phyloP scores from a whole-genome alignment of 1,140 invertebrate genomes.

The Drosophila tani region DNA sequence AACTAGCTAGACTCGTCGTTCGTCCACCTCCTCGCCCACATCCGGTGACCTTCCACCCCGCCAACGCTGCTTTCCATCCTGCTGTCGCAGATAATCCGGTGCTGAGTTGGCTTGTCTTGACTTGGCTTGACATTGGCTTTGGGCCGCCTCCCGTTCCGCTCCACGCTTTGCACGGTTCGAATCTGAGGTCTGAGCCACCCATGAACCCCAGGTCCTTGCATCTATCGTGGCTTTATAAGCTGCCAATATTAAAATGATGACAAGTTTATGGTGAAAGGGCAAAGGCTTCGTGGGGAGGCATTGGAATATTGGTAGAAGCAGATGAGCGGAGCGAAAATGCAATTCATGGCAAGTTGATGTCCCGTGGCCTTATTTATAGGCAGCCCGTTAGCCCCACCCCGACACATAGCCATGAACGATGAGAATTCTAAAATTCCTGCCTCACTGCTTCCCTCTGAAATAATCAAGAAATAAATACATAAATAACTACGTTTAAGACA shows the following conservation, averaged over 20 bases:
- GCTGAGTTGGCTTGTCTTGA: constrained; percentile 82
- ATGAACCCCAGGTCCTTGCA: constrained; percentile 13
- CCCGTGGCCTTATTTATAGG: constrained; percentile 66
- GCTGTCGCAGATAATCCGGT: constrained; percentile 79
- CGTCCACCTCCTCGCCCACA: constrained; percentile 5
- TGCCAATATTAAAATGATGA: constrained; percentile 84
- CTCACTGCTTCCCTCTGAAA: constrained; percentile 20
- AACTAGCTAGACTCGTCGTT: constrained; percentile 64
- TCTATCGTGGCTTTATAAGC: constrained; percentile 80
- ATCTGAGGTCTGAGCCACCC: constrained; percentile 3
- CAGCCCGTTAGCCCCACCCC: background rate
- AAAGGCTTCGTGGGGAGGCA: constrained; percentile 21
- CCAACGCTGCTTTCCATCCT: constrained; percentile 56
- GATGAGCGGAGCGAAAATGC: constrained; percentile 61
- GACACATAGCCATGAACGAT: constrained; percentile 37
- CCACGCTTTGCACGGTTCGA: constrained; percentile 18
- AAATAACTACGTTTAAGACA: constrained; percentile 20
- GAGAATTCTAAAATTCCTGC: constrained; percentile 61
- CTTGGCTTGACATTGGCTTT: constrained; percentile 81
- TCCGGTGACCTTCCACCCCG: constrained; percentile 18
- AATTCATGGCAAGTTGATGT: constrained; percentile 78
- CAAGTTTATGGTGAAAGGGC: constrained; percentile 76
- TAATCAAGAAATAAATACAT: constrained; percentile 27
- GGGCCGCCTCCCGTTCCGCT: constrained; percentile 46
- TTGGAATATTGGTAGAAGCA: constrained; percentile 18